phyloP scores from a whole-genome alignment of 2,797 vertebrate species.

The Anguilla marmorata region DNA sequence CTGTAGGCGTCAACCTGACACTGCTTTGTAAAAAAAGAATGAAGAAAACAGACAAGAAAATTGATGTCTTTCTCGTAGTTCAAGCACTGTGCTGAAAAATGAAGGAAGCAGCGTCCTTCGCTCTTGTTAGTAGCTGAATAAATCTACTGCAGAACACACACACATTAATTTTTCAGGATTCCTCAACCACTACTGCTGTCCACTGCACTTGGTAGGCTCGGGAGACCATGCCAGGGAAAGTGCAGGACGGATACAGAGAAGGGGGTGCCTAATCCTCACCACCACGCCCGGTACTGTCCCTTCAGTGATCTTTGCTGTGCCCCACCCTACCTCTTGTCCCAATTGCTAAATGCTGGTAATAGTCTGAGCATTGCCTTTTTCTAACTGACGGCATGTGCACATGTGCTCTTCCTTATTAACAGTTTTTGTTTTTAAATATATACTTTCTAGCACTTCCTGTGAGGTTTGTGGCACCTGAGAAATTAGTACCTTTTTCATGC shows the following conservation, averaged over 20 bases:
- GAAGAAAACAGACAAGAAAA: not conserved
- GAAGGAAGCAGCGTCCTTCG: constrained; percentile 46
- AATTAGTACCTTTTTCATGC: not conserved
- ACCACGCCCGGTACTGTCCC: not conserved
- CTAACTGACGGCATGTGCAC: too few species aligned
- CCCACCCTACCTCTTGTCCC: not conserved
- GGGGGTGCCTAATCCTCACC: not conserved
- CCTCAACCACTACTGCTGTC: not conserved
- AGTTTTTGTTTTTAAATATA: too few species aligned
- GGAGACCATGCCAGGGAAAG: not conserved
- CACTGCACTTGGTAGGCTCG: not conserved
- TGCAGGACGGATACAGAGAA: not conserved
- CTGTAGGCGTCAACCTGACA: not conserved
- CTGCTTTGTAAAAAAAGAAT: not conserved
- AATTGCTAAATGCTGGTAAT: too few species aligned
- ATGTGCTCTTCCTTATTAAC: too few species aligned
- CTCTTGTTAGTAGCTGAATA: constrained; percentile 53
- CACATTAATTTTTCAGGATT: constrained; percentile 64
- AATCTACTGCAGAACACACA: constrained; percentile 52
- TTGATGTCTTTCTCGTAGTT: constrained; percentile 1
- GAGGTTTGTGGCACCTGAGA: not conserved
- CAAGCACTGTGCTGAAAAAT: constrained; percentile 12
- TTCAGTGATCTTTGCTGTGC: not conserved
- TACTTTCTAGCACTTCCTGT: too few species aligned
- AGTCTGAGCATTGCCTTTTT: too few species aligned